Conservation (phyloP, 30 jellyfish, hydroid and myxozoan species). For the Cassiopea xamachana region DNA sequence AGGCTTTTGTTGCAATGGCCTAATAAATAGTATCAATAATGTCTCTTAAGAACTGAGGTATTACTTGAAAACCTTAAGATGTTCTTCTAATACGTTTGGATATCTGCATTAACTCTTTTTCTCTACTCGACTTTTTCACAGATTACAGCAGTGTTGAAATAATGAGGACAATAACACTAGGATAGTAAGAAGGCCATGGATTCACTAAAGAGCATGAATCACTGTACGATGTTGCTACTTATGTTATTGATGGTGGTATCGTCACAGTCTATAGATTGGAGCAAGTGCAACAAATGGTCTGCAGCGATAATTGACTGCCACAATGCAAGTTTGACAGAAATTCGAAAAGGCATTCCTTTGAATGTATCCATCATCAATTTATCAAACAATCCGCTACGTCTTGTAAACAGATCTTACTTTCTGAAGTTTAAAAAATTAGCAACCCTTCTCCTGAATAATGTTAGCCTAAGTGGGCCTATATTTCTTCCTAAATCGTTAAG, state of each 20-base stretch:
- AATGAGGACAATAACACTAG: too few species aligned
- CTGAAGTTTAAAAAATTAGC: conserved; percentile 10
- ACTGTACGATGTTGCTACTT: neutral
- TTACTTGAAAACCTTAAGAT: too few species aligned
- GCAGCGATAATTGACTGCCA: neutral
- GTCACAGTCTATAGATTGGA: neutral
- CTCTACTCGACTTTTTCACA: too few species aligned
- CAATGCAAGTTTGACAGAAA: conserved; percentile 7
- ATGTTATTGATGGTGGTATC: neutral
- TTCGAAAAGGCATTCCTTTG: conserved; percentile 38
- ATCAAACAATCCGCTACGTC: conserved; percentile 11
- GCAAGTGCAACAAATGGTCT: neutral
- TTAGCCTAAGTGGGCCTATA: conserved; percentile 15
- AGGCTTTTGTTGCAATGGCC: too few species aligned
- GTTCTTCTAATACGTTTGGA: too few species aligned
- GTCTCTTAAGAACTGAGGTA: too few species aligned
- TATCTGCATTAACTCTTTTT: too few species aligned
- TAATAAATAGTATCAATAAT: too few species aligned
- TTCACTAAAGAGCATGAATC: too few species aligned
- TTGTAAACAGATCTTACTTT: neutral
- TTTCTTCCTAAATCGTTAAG: neutral
- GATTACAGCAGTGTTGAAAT: too few species aligned
- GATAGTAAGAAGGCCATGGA: too few species aligned
- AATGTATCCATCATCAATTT: conserved; percentile 9
- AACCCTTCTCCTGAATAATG: neutral